phyloP scores from a whole-genome alignment of 2,797 vertebrate species.

The Podarcis siculus region DNA sequence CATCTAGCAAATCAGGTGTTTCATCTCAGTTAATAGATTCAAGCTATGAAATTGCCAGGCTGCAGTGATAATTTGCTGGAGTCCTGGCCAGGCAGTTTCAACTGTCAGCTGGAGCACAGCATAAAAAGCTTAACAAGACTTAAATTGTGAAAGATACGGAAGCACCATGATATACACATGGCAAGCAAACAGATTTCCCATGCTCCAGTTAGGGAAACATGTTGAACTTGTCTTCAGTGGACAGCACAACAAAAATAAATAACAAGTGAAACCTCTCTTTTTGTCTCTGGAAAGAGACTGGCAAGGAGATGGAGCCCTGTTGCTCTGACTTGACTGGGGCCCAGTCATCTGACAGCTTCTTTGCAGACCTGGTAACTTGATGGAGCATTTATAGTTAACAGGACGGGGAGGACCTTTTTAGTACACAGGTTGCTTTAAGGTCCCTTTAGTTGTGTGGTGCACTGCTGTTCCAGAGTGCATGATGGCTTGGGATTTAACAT shows the following conservation, averaged over 20 bases:
- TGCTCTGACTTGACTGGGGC: not conserved
- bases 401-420: not conserved
- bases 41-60: not conserved
- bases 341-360: slow-evolving; percentile 32
- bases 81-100: not conserved
- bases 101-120: not conserved
- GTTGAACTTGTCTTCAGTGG: no score
- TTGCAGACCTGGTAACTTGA: slow-evolving; percentile 1
- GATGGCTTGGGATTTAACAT: slow-evolving; percentile 18
- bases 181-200: no score
- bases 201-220: no score
- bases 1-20: not conserved
- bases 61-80: not conserved
- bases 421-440: not conserved
- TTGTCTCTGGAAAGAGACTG: not conserved
- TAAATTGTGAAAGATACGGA: no score
- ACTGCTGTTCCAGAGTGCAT: slow-evolving; percentile 12
- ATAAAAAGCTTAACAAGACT: not conserved
- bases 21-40: not conserved
- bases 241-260: no score
- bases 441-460: not conserved
- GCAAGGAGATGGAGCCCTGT: not conserved
- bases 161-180: no score
- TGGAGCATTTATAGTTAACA: slow-evolving; percentile 5
- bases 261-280: no score